Conservation (phyloP, 2,797 vertebrate species). For the Phoeniculus purpureus region DNA sequence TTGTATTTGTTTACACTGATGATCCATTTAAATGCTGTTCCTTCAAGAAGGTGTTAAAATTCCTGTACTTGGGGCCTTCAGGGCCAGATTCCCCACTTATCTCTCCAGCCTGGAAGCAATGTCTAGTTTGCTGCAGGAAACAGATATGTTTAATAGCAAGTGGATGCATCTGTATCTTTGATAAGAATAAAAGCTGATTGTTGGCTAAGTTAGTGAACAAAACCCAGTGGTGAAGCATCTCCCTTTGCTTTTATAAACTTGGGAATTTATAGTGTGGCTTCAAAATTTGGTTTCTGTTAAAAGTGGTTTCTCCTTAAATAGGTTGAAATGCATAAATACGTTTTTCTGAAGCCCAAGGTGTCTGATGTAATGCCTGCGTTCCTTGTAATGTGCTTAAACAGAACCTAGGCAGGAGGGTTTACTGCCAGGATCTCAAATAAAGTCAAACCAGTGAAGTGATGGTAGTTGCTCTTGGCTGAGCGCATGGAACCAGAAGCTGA, state of each 20-base stretch:
- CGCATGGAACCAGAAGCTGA: neutral
- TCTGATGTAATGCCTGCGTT: neutral
- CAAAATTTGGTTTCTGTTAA: neutral
- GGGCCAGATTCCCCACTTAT: neutral
- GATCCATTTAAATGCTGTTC: neutral
- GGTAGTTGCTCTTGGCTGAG: neutral
- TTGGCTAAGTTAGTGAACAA: neutral
- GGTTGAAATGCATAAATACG: neutral
- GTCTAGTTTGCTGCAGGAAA: neutral
- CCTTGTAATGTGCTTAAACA: neutral
- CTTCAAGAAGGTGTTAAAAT: slow-evolving; percentile 35
- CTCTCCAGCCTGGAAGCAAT: slow-evolving; percentile 6
- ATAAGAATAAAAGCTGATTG: neutral
- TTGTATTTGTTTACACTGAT: neutral
- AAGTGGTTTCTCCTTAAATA: neutral
- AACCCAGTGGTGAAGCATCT: neutral
- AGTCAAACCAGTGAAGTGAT: neutral
- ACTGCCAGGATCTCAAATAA: neutral
- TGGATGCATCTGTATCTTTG: neutral
- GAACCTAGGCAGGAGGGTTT: neutral
- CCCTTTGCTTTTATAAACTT: neutral
- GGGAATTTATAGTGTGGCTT: neutral
- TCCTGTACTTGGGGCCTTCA: neutral
- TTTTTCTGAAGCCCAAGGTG: neutral
- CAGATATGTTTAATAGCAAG: neutral